phyloP scores from a whole-genome alignment of 2,888 invertebrate genomes.

The Apocheima hispidaria region DNA sequence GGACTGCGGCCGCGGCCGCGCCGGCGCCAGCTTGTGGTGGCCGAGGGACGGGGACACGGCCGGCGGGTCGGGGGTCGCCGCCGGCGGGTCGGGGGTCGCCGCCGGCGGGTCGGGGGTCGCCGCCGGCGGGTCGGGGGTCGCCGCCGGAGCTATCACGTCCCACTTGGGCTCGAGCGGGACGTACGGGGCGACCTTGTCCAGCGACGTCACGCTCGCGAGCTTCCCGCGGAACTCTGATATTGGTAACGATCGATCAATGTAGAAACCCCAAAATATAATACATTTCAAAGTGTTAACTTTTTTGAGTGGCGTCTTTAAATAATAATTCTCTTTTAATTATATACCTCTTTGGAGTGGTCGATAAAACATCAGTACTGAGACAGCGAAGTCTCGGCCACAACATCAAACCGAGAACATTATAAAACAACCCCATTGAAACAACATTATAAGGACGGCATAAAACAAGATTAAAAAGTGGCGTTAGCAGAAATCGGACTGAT shows the following conservation, averaged over 20 bases:
- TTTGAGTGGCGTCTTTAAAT: too few relatives aligned
- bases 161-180: slow-evolving; percentile 70
- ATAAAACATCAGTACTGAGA: too few relatives aligned
- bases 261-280: too few relatives aligned
- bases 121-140: slow-evolving; percentile 47
- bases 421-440: too few relatives aligned
- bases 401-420: too few relatives aligned
- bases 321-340: too few relatives aligned
- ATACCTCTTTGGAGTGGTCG: too few relatives aligned
- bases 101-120: slow-evolving; percentile 46
- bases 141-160: slow-evolving; percentile 55
- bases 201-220: slow-evolving; percentile 75
- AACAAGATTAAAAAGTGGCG: too few relatives aligned
- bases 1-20: slow-evolving; percentile 89
- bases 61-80: slow-evolving; percentile 46
- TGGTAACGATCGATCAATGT: slow-evolving; percentile 52
- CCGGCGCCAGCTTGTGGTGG: slow-evolving; percentile 48
- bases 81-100: slow-evolving; percentile 92
- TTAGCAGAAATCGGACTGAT: too few relatives aligned
- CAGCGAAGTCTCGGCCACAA: too few relatives aligned
- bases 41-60: slow-evolving; percentile 47
- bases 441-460: too few relatives aligned
- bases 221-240: slow-evolving; percentile 89
- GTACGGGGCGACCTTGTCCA: slow-evolving; percentile 72
- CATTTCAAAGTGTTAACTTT: too few relatives aligned